Base-by-base conservation (phyloP, 2,113 vertebrate species). In the Scatophagus argus region DNA sequence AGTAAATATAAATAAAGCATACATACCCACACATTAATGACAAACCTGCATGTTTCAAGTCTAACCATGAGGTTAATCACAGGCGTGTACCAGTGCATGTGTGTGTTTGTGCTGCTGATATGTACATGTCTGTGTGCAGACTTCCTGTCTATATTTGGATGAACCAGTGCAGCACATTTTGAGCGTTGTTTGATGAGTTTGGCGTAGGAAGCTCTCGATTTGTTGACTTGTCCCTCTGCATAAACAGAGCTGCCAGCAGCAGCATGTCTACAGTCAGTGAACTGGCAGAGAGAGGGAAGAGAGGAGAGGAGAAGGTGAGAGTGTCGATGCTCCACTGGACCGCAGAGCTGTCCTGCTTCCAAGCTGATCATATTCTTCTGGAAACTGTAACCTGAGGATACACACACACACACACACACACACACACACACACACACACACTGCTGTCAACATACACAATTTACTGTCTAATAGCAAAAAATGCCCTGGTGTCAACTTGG, bases 161-260 rank as follows among this genome's bases (percentile, higher is more conserved):
- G 80, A 87, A 74, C 43, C 63, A 55, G 44, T 75, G 67, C 71
- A 76, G 86, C 71, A 91, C 89, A 93, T 87, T 82, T 88, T 84
- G 78, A 88, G 80, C 72, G 89, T 88, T 86, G 88, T 92, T 82
- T 77, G 81, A 91, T 84, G 74, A 76, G 72, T 86, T 92, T 88
- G 79, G 88, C 82, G 79, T 77, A 74, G 87, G 87, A 92, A 92
- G 87, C 83, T 31, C 71, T 52, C 84, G 79, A 93, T 91, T 92
- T 93, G 89, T 92, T 94, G 90, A 93, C 90, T 85, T 78, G 81
- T 90, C 87, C 88, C 90, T 92, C 87, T 90, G 54, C 79, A 88
- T 90, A 91, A 91, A 91, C 90, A 89, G 56, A 81, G 77, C 77
- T 82, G 84, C 73, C 75, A 83, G 83, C 82, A 80, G 83, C 61